Base-by-base conservation (phyloP, 2,888 invertebrate species). In the Oligia strigilis region DNA sequence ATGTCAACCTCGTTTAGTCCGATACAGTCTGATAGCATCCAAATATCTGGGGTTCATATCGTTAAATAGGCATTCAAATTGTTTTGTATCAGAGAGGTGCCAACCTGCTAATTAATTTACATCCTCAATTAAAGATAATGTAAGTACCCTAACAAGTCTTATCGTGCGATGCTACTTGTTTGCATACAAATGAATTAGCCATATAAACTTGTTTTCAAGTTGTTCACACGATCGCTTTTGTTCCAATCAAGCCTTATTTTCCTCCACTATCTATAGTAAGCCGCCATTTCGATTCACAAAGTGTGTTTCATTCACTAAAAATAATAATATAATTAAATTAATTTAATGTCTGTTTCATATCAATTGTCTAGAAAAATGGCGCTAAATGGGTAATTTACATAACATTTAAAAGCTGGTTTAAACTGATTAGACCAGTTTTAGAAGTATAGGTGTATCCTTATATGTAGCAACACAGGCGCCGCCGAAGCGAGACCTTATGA, bases 391-490 rank as follows among this genome's bases (percentile, higher is more conserved):
- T 86, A 77, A 87, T 88, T 89, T 88, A 83, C 75, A 78, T 86
- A 87, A 81, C 82, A 86, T 86, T 88, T 88, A 85, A 87, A 83
- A 90, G 85, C 89, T 87, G 85, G 89, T 90, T 89, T 86, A 85
- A 85, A 80, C 77, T 86, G 90, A 93, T 91, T 91, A 91, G 89
- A 89, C 89, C 73, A 85, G 90, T 83, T 91, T 91, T 90, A 90
- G 84, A 84, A 85, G 75, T 81, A 87, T 87, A 88, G 60, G 46
- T 78, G 74, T 91, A 90, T 91, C 90, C 91, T 91, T 90, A 75
- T 90, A 77, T 85, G 87, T 77, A 78, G 83, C 77, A 83, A 91
- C 87, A 77, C 81, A 81, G 85, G 77, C 89, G 81, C 85, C 89
- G 81, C 85, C 87, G 75, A 85, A 85, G 89, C 87, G 86, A 90